Conservation (phyloP, 2,888 invertebrate species). For the Xestia rhomboidea region DNA sequence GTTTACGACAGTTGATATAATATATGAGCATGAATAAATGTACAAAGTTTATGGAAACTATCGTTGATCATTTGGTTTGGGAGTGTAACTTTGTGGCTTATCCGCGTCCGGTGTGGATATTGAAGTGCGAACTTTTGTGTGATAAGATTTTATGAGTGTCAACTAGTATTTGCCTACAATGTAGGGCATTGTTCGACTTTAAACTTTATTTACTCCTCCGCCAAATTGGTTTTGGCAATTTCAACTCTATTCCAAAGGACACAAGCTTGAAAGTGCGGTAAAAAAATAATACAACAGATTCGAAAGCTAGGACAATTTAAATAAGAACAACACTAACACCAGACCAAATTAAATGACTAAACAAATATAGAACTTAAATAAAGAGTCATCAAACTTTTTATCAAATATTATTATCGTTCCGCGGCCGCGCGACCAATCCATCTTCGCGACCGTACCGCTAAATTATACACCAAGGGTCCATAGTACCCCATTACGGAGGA, state of each 20-base stretch:
- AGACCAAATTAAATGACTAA: slow-evolving; percentile 61
- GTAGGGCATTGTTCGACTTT: slow-evolving; percentile 11
- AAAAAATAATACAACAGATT: neutral
- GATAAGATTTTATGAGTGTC: slow-evolving; percentile 40
- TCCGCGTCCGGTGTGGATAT: slow-evolving; percentile 31
- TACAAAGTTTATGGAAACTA: slow-evolving; percentile 69
- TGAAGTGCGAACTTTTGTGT: slow-evolving; percentile 31
- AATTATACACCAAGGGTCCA: slow-evolving; percentile 85
- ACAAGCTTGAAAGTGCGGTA: neutral
- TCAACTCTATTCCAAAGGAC: neutral
- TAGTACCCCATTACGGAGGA: slow-evolving; percentile 86
- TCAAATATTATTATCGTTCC: slow-evolving; percentile 78
- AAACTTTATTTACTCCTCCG: neutral
- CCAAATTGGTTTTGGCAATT: neutral
- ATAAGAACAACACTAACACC: slow-evolving; percentile 34
- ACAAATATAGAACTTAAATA: slow-evolving; percentile 77
- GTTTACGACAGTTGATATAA: slow-evolving; percentile 77
- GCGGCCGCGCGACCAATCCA: slow-evolving; percentile 69
- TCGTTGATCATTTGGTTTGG: slow-evolving; percentile 65
- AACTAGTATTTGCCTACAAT: slow-evolving; percentile 28
- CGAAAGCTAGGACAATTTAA: slow-evolving; percentile 8
- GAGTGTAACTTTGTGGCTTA: slow-evolving; percentile 63
- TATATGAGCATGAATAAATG: slow-evolving; percentile 74
- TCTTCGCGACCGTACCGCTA: slow-evolving; percentile 85
- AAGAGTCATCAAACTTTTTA: slow-evolving; percentile 79